Conservation (phyloP, 53 echinoderm and acorn worm genomes). For the Stichopus horrens region DNA sequence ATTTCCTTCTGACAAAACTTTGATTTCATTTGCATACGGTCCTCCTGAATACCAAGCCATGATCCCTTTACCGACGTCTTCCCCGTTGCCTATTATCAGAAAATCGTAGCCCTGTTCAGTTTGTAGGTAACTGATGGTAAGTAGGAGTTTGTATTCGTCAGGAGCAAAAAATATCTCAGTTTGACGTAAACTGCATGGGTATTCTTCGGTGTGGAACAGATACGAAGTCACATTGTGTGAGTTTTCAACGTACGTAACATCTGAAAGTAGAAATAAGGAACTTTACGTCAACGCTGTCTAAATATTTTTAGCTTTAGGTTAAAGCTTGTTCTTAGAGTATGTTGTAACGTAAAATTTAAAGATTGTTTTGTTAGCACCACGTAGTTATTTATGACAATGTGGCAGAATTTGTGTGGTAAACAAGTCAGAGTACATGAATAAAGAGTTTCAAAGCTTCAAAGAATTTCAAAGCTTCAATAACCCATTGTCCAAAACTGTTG, state of each 20-base stretch:
- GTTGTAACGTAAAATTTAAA: too few species aligned
- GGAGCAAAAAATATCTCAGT: background rate
- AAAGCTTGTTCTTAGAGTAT: too few species aligned
- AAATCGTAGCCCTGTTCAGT: background rate
- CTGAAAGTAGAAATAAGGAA: background rate
- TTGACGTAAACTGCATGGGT: background rate
- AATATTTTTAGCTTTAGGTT: too few species aligned
- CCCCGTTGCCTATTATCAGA: slow-evolving; percentile 14
- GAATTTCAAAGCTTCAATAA: too few species aligned
- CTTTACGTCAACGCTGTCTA: too few species aligned
- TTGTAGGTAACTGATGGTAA: background rate
- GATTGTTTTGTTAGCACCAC: too few species aligned
- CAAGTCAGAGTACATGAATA: too few species aligned
- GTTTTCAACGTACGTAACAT: background rate
- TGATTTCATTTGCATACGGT: background rate
- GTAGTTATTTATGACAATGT: too few species aligned
- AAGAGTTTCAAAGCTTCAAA: too few species aligned
- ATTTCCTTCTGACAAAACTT: background rate
- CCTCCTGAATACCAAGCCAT: background rate
- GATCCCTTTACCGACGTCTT: background rate
- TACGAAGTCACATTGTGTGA: background rate
- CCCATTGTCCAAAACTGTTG: too few species aligned
- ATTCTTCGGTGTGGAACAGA: background rate
- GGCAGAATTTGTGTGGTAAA: too few species aligned
- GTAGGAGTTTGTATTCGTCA: background rate